These are phyloP conservation scores for Glaucomys volans DNA, from an alignment of 2,113 vertebrate species.

Conservation along the genomic window DNA sequence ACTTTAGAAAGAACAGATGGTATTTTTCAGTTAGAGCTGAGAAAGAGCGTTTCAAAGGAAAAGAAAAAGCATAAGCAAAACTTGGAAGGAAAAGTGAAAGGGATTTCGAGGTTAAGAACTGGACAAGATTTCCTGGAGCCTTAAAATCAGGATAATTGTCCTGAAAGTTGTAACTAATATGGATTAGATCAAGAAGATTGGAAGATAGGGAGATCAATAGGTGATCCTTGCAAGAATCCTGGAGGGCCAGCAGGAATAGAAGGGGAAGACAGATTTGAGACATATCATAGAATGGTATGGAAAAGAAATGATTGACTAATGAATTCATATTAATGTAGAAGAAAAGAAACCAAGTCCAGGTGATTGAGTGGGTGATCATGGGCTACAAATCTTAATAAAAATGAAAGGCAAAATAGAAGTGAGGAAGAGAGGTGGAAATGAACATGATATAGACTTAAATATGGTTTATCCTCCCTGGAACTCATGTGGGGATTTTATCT, in stretches of 20 bases:
- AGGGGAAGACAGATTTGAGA: not conserved
- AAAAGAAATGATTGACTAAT: not conserved
- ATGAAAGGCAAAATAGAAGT: not conserved
- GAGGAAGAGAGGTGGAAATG: not conserved
- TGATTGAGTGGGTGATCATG: not conserved
- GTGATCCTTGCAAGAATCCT: not conserved
- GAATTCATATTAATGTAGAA: not conserved
- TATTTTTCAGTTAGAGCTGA: not conserved
- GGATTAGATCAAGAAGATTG: not conserved
- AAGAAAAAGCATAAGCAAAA: not conserved
- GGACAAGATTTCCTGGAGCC: not conserved
- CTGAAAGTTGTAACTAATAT: not conserved
- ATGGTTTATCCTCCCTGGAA: not conserved
- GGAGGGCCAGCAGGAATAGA: not conserved
- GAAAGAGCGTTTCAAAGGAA: not conserved
- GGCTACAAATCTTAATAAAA: not conserved
- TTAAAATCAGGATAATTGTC: not conserved
- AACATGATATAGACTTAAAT: not conserved
- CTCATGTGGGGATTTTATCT: not conserved
- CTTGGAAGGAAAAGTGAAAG: not conserved
- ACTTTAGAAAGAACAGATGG: not conserved
- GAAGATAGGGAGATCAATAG: not conserved
- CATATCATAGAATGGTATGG: accelerated
- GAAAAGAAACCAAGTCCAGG: not conserved
- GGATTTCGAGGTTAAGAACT: not conserved